Conservation (phyloP, 2,113 vertebrate genomes). For the Varanus salvator region DNA sequence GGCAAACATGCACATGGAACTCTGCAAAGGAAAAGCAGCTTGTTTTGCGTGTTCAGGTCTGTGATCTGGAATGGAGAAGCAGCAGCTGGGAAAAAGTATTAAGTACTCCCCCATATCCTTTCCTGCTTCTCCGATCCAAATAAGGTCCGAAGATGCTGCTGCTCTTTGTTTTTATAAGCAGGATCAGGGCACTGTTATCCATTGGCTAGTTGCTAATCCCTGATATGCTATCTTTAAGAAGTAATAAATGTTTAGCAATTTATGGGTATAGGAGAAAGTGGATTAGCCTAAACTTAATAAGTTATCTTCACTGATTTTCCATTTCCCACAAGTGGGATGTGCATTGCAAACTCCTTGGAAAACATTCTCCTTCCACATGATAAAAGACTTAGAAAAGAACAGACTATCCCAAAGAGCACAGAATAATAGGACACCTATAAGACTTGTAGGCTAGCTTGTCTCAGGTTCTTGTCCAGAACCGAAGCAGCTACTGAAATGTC, state of each 20-base stretch:
- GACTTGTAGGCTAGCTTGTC: conserved; percentile 62
- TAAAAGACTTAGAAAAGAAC: conserved; percentile 29
- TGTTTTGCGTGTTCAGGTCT: background rate
- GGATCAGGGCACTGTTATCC: too few relatives aligned
- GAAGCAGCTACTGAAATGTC: conserved; percentile 66
- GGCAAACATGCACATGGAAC: background rate
- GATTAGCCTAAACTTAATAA: background rate
- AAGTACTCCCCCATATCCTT: too few relatives aligned
- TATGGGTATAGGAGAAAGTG: background rate
- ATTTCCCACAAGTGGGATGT: conserved; percentile 37
- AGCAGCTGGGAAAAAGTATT: too few relatives aligned
- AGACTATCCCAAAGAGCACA: conserved; percentile 24
- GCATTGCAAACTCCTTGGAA: conserved; percentile 62
- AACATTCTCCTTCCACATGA: conserved; percentile 58
- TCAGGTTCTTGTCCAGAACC: conserved; percentile 62
- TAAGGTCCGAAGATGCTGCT: background rate
- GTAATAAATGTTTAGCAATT: background rate
- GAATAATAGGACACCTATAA: conserved; percentile 67
- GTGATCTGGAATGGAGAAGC: background rate
- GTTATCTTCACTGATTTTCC: background rate
- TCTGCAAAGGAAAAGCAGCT: background rate
- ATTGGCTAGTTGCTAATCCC: too few relatives aligned
- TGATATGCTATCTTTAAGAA: background rate
- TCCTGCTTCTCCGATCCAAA: too few relatives aligned
- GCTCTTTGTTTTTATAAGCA: too few relatives aligned